Base-by-base conservation (phyloP, 2,113 vertebrate genomes). In the Chloropsis cyanopogon region DNA sequence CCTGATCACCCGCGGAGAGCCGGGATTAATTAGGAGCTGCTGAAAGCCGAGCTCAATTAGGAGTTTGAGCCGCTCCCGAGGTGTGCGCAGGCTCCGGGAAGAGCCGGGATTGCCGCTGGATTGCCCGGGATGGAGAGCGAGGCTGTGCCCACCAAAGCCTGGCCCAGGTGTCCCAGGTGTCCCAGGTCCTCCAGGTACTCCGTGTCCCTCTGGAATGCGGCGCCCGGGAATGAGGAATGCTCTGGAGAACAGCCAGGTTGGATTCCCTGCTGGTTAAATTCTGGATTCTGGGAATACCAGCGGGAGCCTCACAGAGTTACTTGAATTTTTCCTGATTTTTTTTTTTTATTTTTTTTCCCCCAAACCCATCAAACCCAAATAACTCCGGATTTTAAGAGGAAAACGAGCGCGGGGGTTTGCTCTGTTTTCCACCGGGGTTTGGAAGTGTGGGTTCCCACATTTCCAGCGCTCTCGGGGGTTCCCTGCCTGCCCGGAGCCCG, bases 21-120 rank as follows among this genome's bases (percentile, higher is more conserved):
- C 2, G 23, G 53, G 86, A 64, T 82, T 82, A 82, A 88, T 88
- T 88, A 73, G 86, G 86, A 95, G 94, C 52, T 91, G 61, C 73
- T 22, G 89, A 89, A 88, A 88, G 65, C 4, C 4, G 23, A 61
- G 77, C 60, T 88, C 63, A 88, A 28, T 73, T 28, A 66, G 77
- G 86, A 86, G 94, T 14, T 88, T 23, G 44, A 70, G 61, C 33
- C 3, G 21, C 50, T 69, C 52, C 37, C 11, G 29, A 76, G 64
- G 15, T 15, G 23, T 4, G 85, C 6, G 4, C 2, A 13, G 71
- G 44, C 75, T 90, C 79, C 3, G 24, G 12, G 53, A n/a, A 26
- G 59, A 0, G 6, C 47, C 7, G 22, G 66, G 37, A 57, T 50
- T 4, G 22, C 59, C 50, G n/a, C n/a, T 15, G 72, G 33, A n/a